Evolutionary conservation across 2,888 invertebrate species (phyloP), one percentile per base, ranked within the genome.

Genomic region (Sphaeridia pumilis): DNA sequence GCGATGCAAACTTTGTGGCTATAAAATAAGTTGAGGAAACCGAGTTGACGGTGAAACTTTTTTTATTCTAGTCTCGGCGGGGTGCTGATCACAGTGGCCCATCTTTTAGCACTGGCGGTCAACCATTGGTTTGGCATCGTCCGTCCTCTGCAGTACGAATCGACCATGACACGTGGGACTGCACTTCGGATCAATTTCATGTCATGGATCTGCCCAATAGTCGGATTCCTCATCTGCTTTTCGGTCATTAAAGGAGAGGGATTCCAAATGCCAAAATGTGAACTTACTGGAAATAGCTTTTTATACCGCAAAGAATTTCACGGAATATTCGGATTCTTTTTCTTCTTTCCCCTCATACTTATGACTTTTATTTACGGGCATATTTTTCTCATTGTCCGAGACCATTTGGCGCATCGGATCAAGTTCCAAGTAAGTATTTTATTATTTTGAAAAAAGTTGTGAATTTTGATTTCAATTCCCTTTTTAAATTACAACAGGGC

Each of bases 91-190:
- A 78, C 80, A 0, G 78, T 80, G 12, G 70, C 75, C 41, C 81
- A 82, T 65, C 72, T 82, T 2, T 69, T 80, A 34, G 76, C 78
- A 1, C 69, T 82, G 26, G 79, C 81, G 27, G 69, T 79, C 52
- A 81, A 81, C 69, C 82, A 82, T 67, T 82, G 80, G 70, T 70
- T 81, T 36, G 81, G 82, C 20, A 79, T 80, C 53, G 70, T 75
- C 2, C 69, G 71, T 45, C 82, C 82, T 1, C 71, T 82, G 7
- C 79, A 78, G 61, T 80, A 80, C 67, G 74, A 76, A n/a, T 74
- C 76, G 14, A 76, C 76, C 34, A 73, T 79, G 68, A 78, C 78
- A 0, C 71, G 74, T 52, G 67, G 73, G 38, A 75, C 74, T 57
- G 75, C 76, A 1, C 71, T 71, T 46, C 66, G 73, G 24, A 69